These are phyloP conservation scores for Cynaeus angustus DNA, from an alignment of 2,888 invertebrate species.

Conservation along the genomic window DNA sequence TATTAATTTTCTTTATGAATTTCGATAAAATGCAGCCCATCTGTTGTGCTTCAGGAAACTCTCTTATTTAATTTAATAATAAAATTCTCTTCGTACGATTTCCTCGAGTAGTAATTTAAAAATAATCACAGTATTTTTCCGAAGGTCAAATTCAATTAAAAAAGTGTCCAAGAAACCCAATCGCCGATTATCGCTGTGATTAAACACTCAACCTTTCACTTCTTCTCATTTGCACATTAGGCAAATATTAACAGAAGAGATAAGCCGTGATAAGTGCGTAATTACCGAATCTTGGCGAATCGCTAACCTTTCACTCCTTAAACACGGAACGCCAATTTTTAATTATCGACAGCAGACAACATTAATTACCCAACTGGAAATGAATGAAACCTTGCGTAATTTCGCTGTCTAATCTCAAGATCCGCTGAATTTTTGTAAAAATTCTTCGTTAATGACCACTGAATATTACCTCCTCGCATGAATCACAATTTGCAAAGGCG, in stretches of 20 bases:
- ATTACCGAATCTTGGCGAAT: background rate
- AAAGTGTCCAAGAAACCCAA: slow-evolving; percentile 8
- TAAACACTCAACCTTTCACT: slow-evolving; percentile 3
- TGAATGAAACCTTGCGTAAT: background rate
- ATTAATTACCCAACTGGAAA: background rate
- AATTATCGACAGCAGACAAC: background rate
- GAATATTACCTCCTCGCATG: slow-evolving; percentile 25
- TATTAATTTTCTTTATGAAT: no score
- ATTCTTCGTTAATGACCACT: slow-evolving; percentile 5
- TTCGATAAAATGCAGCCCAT: no score
- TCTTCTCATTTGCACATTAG: slow-evolving; percentile 6
- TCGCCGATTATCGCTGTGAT: slow-evolving; percentile 4
- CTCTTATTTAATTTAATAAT: no score
- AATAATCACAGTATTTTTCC: background rate
- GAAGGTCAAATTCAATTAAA: background rate
- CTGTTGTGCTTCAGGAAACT: no score
- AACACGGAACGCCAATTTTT: slow-evolving; percentile 1
- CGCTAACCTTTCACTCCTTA: slow-evolving; percentile 1
- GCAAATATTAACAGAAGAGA: background rate
- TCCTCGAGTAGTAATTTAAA: background rate
- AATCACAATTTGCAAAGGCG: slow-evolving; percentile 22
- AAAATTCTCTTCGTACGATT: no score
- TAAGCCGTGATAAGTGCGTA: background rate
- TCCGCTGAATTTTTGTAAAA: no score
- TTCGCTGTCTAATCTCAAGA: no score